Conservation (phyloP, 2,797 vertebrate species). For the Acanthiza pusilla region DNA sequence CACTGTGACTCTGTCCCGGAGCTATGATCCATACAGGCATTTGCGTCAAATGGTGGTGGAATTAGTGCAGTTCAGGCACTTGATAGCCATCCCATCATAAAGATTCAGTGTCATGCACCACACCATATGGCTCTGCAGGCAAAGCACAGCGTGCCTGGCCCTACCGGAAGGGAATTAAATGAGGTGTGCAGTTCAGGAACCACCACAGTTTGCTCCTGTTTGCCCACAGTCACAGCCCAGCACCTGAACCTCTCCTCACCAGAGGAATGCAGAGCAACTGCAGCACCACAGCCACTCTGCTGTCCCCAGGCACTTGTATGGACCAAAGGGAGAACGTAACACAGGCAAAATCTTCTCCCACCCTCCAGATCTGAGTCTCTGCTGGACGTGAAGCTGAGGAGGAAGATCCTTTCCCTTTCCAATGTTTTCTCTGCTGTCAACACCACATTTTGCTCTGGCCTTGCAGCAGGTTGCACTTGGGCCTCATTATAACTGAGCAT, state of each 20-base stretch:
- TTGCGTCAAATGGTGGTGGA: not conserved
- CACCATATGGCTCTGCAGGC: not conserved
- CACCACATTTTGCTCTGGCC: not conserved
- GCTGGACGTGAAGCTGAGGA: not conserved
- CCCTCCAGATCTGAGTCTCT: not conserved
- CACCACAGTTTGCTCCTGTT: not conserved
- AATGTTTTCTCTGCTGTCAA: not conserved
- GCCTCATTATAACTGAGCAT: not conserved
- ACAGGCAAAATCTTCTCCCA: not conserved
- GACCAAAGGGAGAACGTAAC: not conserved
- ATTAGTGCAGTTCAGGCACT: not conserved
- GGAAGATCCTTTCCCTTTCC: not conserved
- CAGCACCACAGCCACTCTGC: not conserved
- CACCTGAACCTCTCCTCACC: not conserved
- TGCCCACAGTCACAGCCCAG: not conserved
- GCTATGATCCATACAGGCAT: not conserved
- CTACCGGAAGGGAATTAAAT: not conserved
- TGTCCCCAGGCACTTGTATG: not conserved
- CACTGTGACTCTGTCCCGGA: not conserved
- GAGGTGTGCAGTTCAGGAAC: not conserved
- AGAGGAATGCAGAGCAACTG: not conserved
- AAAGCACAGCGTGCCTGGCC: not conserved
- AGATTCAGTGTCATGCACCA: not conserved
- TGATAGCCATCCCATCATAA: accelerated
- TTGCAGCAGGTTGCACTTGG: not conserved